These are phyloP conservation scores for Empidonax traillii DNA, from an alignment of 2,113 vertebrate species.

Conservation along the genomic window DNA sequence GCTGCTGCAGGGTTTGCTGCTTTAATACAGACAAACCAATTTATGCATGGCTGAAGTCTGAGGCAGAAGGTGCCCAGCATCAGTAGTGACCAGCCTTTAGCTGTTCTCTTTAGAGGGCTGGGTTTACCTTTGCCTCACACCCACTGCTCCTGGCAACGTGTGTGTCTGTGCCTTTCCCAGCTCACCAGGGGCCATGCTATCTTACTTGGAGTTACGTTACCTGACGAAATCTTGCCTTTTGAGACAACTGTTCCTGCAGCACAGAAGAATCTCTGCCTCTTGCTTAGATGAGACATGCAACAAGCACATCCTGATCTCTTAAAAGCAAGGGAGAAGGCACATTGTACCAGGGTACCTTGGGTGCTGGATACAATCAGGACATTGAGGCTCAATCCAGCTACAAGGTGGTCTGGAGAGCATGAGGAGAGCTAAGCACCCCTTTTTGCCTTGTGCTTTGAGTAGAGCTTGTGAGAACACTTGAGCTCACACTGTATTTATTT, in stretches of 20 bases:
- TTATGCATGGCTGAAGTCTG: neutral
- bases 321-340: neutral
- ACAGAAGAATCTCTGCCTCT: neutral
- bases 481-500: neutral
- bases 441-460: neutral
- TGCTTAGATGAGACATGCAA: neutral
- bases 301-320: neutral
- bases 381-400: neutral
- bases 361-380: neutral
- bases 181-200: fast-evolving
- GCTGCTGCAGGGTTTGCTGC: neutral
- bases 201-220: neutral
- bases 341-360: fast-evolving
- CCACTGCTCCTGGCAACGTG: neutral
- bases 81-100: neutral
- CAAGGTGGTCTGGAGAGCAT: neutral
- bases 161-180: neutral
- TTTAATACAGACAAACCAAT: neutral
- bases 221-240: neutral
- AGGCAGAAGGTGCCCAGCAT: neutral
- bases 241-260: neutral
- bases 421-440: neutral
- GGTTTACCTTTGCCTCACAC: neutral
- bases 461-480: neutral
- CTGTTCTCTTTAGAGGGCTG: neutral